Conservation (phyloP, 2,113 vertebrate species). For the Orthonyx spaldingii region DNA sequence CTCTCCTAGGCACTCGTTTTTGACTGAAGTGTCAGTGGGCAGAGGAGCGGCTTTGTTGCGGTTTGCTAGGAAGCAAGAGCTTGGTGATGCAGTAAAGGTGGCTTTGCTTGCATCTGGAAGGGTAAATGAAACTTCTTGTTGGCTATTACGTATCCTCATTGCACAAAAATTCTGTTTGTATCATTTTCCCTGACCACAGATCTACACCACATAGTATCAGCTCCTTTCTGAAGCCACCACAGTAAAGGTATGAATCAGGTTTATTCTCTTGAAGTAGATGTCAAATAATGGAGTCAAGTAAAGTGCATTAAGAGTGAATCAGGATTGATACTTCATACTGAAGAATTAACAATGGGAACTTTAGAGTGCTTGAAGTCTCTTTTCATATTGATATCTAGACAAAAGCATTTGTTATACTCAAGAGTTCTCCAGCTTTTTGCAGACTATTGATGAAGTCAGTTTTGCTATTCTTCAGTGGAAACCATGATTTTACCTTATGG, state of each 20-base stretch:
- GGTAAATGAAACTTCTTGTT: not conserved
- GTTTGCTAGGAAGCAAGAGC: constrained; percentile 95
- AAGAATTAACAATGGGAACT: not conserved
- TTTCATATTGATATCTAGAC: not conserved
- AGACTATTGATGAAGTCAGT: not conserved
- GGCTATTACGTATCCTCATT: not conserved
- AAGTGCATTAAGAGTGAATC: not conserved
- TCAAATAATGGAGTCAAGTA: not conserved
- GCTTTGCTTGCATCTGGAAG: constrained; percentile 94
- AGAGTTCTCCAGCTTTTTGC: not conserved
- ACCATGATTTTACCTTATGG: not conserved
- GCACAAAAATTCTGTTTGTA: not conserved
- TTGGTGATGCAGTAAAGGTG: constrained; percentile 91
- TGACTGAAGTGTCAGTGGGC: constrained; percentile 80
- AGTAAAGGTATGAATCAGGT: not conserved
- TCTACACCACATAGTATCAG: not conserved
- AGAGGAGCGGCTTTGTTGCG: constrained; percentile 79
- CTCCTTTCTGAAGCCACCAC: not conserved
- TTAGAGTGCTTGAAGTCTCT: not conserved
- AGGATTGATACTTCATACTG: not conserved
- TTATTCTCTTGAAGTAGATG: not conserved
- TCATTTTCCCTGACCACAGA: not conserved
- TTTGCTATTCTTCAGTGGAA: not conserved
- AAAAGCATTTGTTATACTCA: not conserved
- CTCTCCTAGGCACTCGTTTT: constrained; percentile 85